Percentiles rank a stretch among this genome's conserved stretches.
Evolutionary conservation across 1,140 invertebrate species (phyloP).

Genomic region (Diorhabda elongata): DNA sequence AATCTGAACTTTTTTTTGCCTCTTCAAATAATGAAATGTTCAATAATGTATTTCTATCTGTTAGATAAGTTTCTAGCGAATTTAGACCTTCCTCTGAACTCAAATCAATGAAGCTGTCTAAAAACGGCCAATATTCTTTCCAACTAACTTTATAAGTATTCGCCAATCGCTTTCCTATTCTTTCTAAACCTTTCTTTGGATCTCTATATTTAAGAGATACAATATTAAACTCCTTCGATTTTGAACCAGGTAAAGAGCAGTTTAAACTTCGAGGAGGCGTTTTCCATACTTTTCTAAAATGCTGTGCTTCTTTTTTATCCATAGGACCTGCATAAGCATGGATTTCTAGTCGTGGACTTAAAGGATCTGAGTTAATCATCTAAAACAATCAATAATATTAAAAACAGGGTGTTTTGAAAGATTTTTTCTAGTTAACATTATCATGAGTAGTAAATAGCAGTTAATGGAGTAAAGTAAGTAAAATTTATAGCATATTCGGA

Average conservation of each 20-base stretch:
- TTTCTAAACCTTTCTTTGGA: conserved; percentile 79
- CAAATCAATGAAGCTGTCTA: conserved; percentile 75
- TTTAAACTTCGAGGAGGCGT: conserved; percentile 62
- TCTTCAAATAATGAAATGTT: background rate
- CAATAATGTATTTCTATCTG: background rate
- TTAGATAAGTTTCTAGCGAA: conserved; percentile 5
- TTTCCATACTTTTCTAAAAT: conserved; percentile 76
- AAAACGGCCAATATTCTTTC: conserved; percentile 88
- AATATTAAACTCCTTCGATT: conserved; percentile 28
- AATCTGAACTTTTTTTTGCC: background rate
- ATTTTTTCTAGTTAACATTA: no score
- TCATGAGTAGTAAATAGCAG: no score
- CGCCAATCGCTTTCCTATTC: conserved; percentile 73
- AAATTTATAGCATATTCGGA: no score
- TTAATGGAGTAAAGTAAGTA: no score
- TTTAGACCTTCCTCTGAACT: conserved; percentile 64
- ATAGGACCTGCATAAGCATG: conserved; percentile 82
- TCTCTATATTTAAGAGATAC: conserved; percentile 63
- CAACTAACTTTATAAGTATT: conserved; percentile 72
- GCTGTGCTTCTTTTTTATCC: conserved; percentile 65
- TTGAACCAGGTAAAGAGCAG: conserved; percentile 33
- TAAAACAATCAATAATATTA: conserved; percentile 38
- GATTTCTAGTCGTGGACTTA: conserved; percentile 67
- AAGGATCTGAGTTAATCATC: conserved; percentile 60
- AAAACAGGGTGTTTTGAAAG: no score